These are phyloP conservation scores for Acanthurus tractus DNA, from an alignment of 2,797 vertebrate species.

Conservation along the genomic window DNA sequence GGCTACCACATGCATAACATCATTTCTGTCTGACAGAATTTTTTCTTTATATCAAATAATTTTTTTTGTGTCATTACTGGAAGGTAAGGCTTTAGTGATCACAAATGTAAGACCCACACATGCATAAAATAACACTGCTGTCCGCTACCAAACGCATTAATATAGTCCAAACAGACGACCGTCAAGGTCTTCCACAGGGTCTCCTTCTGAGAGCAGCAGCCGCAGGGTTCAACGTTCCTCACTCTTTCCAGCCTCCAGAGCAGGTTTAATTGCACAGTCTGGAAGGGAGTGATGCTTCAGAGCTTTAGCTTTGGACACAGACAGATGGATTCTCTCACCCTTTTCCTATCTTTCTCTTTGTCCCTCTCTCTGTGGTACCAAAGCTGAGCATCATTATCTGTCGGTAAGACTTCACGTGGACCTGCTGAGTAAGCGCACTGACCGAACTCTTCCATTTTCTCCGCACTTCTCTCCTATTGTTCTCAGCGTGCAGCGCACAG, in stretches of 20 bases:
- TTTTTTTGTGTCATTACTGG: not conserved
- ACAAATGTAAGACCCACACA: constrained; percentile 22
- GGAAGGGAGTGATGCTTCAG: constrained; percentile 45
- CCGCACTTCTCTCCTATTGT: constrained; percentile 27
- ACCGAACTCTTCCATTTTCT: constrained; percentile 50
- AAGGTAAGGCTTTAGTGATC: not conserved
- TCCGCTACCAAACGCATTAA: constrained; percentile 31
- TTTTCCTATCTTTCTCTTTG: constrained; percentile 22
- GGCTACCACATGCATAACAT: not conserved
- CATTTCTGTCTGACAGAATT: not conserved
- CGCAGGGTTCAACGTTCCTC: constrained; percentile 23
- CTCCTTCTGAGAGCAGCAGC: constrained; percentile 31
- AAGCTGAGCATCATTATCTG: constrained; percentile 55
- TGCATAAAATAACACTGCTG: constrained; percentile 25
- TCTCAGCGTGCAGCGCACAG: constrained; percentile 50
- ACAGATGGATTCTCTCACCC: constrained; percentile 64
- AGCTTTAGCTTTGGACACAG: constrained; percentile 63
- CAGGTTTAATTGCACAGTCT: constrained; percentile 57
- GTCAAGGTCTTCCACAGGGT: constrained; percentile 2
- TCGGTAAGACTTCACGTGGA: constrained; percentile 53
- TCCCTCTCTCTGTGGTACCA: constrained; percentile 24
- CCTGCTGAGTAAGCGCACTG: constrained; percentile 60
- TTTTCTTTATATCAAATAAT: not conserved
- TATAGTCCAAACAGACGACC: constrained; percentile 26
- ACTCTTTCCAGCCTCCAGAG: constrained; percentile 19